phyloP scores from a whole-genome alignment of 2,113 vertebrate genomes.

The Daubentonia madagascariensis region DNA sequence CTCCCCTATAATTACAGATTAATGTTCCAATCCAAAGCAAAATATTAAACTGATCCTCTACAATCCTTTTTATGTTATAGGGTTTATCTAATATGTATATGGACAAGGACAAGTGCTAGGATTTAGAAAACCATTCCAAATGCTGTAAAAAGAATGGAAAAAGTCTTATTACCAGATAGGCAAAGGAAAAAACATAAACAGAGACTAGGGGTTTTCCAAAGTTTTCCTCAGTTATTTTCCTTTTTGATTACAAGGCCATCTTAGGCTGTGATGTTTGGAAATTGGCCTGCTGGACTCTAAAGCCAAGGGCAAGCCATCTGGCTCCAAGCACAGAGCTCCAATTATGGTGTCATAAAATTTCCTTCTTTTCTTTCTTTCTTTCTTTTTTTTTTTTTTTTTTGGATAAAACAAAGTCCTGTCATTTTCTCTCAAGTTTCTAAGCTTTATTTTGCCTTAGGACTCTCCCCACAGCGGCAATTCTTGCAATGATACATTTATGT shows the following conservation, averaged over 20 bases:
- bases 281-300: slow-evolving; percentile 53
- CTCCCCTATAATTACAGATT: background rate
- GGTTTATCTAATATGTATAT: background rate
- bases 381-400: background rate
- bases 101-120: background rate
- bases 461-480: background rate
- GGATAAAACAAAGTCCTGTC: slow-evolving; percentile 34
- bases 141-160: background rate
- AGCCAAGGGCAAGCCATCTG: slow-evolving; percentile 54
- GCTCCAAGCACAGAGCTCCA: slow-evolving; percentile 64
- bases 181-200: slow-evolving; percentile 67
- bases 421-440: slow-evolving; percentile 56
- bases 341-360: slow-evolving; percentile 28
- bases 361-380: slow-evolving; percentile 56
- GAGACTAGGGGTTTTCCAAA: slow-evolving; percentile 66
- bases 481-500: background rate
- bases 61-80: background rate
- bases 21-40: background rate
- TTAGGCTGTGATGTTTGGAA: slow-evolving; percentile 74
- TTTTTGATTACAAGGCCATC: slow-evolving; percentile 40
- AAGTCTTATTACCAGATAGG: slow-evolving; percentile 59
- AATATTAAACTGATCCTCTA: background rate
- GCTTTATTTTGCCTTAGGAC: slow-evolving; percentile 45
- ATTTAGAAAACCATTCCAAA: background rate
- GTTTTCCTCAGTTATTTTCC: slow-evolving; percentile 68